These are phyloP conservation scores for Atherix ibis DNA, from an alignment of 2,888 invertebrate genomes.

Conservation along the genomic window DNA sequence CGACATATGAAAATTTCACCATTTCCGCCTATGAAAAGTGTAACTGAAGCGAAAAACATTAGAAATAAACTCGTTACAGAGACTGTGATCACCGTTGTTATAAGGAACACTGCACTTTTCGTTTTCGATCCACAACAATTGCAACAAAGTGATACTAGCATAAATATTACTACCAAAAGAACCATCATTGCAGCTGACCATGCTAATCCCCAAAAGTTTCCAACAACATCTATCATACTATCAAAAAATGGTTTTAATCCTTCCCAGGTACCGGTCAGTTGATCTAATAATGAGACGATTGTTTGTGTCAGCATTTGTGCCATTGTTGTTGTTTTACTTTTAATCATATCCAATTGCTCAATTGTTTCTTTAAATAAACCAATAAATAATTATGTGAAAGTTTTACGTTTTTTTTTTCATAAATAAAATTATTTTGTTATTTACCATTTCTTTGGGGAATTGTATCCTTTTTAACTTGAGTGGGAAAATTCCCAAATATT, in stretches of 20 bases:
- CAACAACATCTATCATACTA: constrained; percentile 22
- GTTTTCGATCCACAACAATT: constrained; percentile 28
- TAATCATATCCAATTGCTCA: constrained; percentile 28
- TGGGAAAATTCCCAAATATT: constrained; percentile 31
- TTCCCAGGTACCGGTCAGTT: constrained; percentile 25
- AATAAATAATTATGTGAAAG: neutral
- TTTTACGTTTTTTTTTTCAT: neutral
- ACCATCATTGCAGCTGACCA: constrained; percentile 26
- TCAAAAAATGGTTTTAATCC: constrained; percentile 23
- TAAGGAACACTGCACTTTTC: constrained; percentile 26
- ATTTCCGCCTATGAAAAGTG: constrained; percentile 30
- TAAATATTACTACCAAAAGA: constrained; percentile 26
- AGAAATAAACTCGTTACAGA: constrained; percentile 26
- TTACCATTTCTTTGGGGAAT: constrained; percentile 29
- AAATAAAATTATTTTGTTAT: constrained; percentile 7
- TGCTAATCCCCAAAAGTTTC: constrained; percentile 26
- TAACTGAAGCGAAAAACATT: constrained; percentile 25
- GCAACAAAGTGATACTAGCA: constrained; percentile 28
- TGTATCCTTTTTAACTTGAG: constrained; percentile 31
- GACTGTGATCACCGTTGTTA: constrained; percentile 25
- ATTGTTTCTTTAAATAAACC: constrained; percentile 22
- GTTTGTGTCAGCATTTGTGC: constrained; percentile 28
- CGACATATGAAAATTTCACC: constrained; percentile 46
- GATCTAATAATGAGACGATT: constrained; percentile 23
- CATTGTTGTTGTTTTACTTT: constrained; percentile 28